These are phyloP conservation scores for Labeo calbasu DNA, from an alignment of 2,797 vertebrate genomes.

Conservation along the genomic window DNA sequence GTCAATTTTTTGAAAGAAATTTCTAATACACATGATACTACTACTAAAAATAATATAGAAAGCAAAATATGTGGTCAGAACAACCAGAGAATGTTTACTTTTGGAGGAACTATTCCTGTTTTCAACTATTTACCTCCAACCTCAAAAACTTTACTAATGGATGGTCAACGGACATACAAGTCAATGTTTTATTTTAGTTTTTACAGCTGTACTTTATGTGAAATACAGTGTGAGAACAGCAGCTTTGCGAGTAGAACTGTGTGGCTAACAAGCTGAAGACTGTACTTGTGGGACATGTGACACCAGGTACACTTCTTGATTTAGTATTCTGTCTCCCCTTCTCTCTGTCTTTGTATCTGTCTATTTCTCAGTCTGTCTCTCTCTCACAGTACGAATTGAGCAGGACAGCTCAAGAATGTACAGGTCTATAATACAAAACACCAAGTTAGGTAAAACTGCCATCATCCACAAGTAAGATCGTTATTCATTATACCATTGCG, in stretches of 20 bases:
- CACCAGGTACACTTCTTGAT: conserved; percentile 30
- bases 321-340: conserved; percentile 21
- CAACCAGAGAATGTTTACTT: neutral
- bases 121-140: neutral
- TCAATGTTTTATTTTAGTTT: neutral
- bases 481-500: conserved; percentile 16
- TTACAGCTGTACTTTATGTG: neutral
- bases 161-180: neutral
- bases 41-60: neutral
- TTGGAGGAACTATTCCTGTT: neutral
- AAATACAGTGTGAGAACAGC: neutral
- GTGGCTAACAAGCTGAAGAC: neutral
- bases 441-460: conserved; percentile 32
- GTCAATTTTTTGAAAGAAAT: neutral
- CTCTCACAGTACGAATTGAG: conserved; percentile 1
- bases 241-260: neutral
- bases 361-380: conserved; percentile 18
- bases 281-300: conserved; percentile 19
- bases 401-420: conserved; percentile 20
- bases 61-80: neutral
- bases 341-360: neutral
- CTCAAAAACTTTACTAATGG: neutral
- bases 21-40: neutral
- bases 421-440: conserved; percentile 17
- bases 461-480: conserved; percentile 4